Percentiles rank a stretch among this genome's conserved stretches.
phyloP scores from a whole-genome alignment of 1,140 invertebrate genomes.

The Campoletis sonorensis region DNA sequence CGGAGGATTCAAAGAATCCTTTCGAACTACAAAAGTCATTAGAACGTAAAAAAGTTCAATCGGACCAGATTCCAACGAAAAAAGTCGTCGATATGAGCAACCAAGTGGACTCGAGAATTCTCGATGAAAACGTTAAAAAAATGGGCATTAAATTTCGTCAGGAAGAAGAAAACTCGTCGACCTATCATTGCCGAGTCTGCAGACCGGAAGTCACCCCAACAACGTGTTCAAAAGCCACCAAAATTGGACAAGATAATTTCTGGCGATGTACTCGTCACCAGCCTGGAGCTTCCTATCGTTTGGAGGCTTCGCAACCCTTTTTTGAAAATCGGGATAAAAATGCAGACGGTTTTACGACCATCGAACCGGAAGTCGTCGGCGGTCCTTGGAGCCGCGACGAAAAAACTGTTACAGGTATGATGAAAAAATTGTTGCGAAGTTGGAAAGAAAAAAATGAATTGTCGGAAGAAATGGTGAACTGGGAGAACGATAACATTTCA shows the following conservation, averaged over 20 bases:
- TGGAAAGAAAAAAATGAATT: slow-evolving; percentile 1
- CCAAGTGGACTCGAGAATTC: neutral
- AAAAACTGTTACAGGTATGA: neutral
- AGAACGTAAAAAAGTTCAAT: no score
- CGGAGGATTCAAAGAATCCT: no score
- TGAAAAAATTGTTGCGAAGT: slow-evolving; percentile 9
- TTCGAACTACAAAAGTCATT: neutral
- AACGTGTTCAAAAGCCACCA: neutral
- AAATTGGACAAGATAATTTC: slow-evolving; percentile 15
- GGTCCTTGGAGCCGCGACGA: neutral
- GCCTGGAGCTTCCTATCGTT: slow-evolving; percentile 31
- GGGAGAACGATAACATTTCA: neutral
- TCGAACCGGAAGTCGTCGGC: neutral
- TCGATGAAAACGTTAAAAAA: slow-evolving; percentile 5
- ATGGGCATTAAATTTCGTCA: neutral
- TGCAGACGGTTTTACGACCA: neutral
- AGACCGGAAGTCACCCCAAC: slow-evolving; percentile 29
- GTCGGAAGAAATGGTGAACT: neutral
- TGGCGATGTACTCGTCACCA: slow-evolving; percentile 29
- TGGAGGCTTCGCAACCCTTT: neutral
- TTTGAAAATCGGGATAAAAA: no score
- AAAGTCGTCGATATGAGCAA: no score
- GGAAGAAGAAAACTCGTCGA: neutral
- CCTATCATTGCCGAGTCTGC: neutral
- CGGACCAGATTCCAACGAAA: neutral